phyloP scores from a whole-genome alignment of 2,888 invertebrate species.

The Zaprionus obscuricornis region DNA sequence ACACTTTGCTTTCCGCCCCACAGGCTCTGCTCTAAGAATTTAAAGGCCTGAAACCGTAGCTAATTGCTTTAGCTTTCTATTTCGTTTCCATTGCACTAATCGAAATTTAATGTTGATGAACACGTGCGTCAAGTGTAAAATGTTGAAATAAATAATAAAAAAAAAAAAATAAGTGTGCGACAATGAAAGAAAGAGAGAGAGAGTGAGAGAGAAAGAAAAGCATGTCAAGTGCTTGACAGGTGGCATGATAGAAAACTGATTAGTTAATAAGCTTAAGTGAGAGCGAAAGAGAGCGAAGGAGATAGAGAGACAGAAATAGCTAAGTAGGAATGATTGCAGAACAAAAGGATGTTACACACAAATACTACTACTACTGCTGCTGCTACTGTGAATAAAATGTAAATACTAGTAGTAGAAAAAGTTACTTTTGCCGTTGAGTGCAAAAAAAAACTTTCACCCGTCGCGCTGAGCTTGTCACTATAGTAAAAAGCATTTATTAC shows the following conservation, averaged over 20 bases:
- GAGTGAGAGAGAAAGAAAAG: too few species aligned
- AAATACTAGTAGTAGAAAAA: slow-evolving; percentile 32
- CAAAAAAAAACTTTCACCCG: slow-evolving; percentile 64
- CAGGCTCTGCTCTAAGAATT: too few species aligned
- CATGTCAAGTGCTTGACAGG: slow-evolving; percentile 53
- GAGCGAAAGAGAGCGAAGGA: neutral
- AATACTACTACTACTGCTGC: slow-evolving; percentile 25
- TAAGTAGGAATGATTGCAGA: too few species aligned
- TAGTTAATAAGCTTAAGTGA: slow-evolving; percentile 33
- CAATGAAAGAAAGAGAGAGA: too few species aligned
- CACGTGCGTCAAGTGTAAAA: slow-evolving; percentile 50
- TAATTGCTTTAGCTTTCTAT: slow-evolving; percentile 57
- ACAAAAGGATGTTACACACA: too few species aligned
- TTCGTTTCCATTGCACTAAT: slow-evolving; percentile 42
- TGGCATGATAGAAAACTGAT: slow-evolving; percentile 53
- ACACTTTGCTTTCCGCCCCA: too few species aligned
- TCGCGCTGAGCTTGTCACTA: slow-evolving; percentile 56
- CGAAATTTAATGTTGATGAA: slow-evolving; percentile 72
- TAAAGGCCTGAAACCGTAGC: slow-evolving; percentile 33
- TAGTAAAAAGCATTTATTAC: slow-evolving; percentile 76
- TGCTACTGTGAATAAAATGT: too few species aligned
- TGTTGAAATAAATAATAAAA: slow-evolving; percentile 51
- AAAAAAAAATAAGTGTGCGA: too few species aligned
- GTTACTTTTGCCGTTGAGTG: slow-evolving; percentile 37
- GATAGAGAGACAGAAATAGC: neutral